Conservation (phyloP, 2,113 vertebrate genomes). For the Marcusenius ussheri region DNA sequence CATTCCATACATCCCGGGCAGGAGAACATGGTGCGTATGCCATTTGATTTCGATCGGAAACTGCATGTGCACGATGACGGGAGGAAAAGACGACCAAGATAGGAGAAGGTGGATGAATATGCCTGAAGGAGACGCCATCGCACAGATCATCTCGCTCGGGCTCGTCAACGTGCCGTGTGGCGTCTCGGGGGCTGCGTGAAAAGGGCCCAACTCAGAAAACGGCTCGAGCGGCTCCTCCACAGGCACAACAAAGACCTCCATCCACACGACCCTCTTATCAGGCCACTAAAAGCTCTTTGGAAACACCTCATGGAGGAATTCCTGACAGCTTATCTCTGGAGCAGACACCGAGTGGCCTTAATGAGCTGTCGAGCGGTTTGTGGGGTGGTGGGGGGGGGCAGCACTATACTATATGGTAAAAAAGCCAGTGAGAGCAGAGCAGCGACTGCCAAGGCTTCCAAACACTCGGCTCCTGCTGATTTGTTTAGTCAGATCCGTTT, state of each 20-base stretch:
- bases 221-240: conserved; percentile 11
- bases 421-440: background rate
- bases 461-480: background rate
- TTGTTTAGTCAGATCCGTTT: background rate
- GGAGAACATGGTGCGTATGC: background rate
- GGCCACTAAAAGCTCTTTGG: conserved; percentile 31
- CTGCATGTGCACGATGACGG: background rate
- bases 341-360: conserved; percentile 16
- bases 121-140: background rate
- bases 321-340: conserved; percentile 29
- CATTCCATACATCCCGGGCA: background rate
- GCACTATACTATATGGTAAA: background rate
- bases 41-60: background rate
- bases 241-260: conserved; percentile 28
- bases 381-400: background rate
- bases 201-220: conserved; percentile 24
- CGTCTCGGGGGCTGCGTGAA: conserved; percentile 3
- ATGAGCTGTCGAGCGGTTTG: conserved; percentile 13
- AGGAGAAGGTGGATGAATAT: background rate
- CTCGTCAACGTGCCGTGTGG: conserved; percentile 26
- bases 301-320: conserved; percentile 26
- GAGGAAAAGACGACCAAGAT: background rate
- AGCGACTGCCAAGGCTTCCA: background rate
- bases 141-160: conserved; percentile 1
- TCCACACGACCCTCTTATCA: conserved; percentile 25